Evolutionary conservation across 2,113 vertebrate genomes (phyloP), one percentile per base, ranked within the genome.

Genomic region (Parus major): DNA sequence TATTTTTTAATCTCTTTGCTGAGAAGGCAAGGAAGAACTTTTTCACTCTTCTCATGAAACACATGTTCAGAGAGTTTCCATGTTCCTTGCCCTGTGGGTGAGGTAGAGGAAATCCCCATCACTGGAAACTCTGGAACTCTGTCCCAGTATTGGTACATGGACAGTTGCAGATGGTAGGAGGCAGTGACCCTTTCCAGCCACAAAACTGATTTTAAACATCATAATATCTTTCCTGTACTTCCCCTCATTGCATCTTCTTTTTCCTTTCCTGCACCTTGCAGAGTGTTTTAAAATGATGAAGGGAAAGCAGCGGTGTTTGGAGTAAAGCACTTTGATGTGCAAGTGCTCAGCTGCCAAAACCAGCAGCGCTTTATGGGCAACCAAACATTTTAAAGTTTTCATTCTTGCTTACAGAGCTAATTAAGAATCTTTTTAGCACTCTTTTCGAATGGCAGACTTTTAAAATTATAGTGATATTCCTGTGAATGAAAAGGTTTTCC

Each of bases 381-480:
- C 33, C 6, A 2, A 90, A 72, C 61, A 28, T 75, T 94, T 89
- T 49, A 63, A 88, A 87, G 85, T 73, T 87, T 82, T 79, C 41
- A 8, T 73, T 93, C 87, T 90, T 95, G 59, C 88, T 94, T 92
- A 92, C 91, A 94, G 66, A 93, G 36, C 88, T 91, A 88, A 84
- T 94, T 80, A 94, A 82, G 79, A 79, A 65, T 90, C 63, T 88
- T 95, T 6, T 1, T 64, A 79, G 77, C 31, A 31, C 17, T 88
- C 15, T 76, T 73, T 35, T 65, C 39, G 66, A 69, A 65, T 73
- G 68, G n/a, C 24, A 82, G 6, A 22, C 15, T 55, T 56, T 92
- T 18, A 61, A 50, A 81, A 80, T 81, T 63, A 39, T 47, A 60
- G 59, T 41, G 36, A 42, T 11, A 44, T 3, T 69, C 39, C 55